These are phyloP conservation scores for Trogon melanurus DNA, from an alignment of 2,113 vertebrate genomes.

Conservation along the genomic window DNA sequence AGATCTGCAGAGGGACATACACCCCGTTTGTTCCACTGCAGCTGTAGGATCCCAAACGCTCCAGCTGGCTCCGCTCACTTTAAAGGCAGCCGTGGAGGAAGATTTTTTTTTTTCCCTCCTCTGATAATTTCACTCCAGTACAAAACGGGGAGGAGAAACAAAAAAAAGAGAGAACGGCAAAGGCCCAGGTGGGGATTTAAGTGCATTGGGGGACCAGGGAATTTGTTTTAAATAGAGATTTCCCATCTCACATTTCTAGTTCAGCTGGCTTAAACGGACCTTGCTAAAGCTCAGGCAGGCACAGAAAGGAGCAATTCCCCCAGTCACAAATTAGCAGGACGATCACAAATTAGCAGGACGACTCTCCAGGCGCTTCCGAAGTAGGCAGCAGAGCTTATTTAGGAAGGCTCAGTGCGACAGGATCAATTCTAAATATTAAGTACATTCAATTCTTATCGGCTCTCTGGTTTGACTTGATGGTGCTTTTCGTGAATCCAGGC, in stretches of 20 bases:
- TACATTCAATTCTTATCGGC: conserved; percentile 1
- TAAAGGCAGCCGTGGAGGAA: conserved; percentile 42
- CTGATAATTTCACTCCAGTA: conserved; percentile 37
- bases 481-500: conserved; percentile 63
- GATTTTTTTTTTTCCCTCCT: conserved; percentile 31
- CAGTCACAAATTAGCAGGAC: conserved; percentile 29
- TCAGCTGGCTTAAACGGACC: conserved; percentile 22
- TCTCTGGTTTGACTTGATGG: conserved; percentile 56
- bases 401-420: conserved; percentile 7
- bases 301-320: conserved; percentile 33
- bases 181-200: conserved; percentile 48
- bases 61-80: conserved; percentile 62
- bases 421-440: conserved; percentile 56
- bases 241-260: background rate
- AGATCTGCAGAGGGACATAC: conserved; percentile 16
- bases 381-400: background rate
- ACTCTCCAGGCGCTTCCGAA: conserved; percentile 27
- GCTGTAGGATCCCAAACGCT: conserved; percentile 65
- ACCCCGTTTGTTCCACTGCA: conserved; percentile 69
- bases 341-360: conserved; percentile 33
- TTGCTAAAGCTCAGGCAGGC: conserved; percentile 32
- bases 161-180: background rate
- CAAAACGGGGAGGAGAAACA: background rate
- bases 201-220: conserved; percentile 10
- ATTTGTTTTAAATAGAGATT: conserved; percentile 31